These are phyloP conservation scores for Acleris sparsana DNA, from an alignment of 2,888 invertebrate genomes.

Conservation along the genomic window DNA sequence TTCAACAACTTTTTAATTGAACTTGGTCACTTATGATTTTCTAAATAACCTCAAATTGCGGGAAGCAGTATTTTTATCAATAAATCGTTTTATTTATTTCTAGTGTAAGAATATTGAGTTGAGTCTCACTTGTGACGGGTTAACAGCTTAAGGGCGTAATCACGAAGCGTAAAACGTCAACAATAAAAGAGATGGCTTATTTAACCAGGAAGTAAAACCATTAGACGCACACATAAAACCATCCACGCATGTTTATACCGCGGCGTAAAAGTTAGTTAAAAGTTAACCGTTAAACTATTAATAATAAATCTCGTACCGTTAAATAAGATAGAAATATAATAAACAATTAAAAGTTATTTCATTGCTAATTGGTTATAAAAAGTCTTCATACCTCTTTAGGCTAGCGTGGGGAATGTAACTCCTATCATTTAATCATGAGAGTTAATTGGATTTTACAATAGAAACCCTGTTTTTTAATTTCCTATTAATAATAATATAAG, in stretches of 20 bases:
- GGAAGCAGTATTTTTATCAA: neutral
- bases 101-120: neutral
- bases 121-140: conserved; percentile 1
- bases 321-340: neutral
- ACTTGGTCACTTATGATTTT: too few relatives aligned
- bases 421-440: too few relatives aligned
- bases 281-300: conserved; percentile 42
- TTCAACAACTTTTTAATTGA: too few relatives aligned
- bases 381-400: too few relatives aligned
- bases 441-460: too few relatives aligned
- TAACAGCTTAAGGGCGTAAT: conserved; percentile 12
- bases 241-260: conserved; percentile 30
- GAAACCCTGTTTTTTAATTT: too few relatives aligned
- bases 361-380: too few relatives aligned
- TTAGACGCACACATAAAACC: conserved; percentile 28
- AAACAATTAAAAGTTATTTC: too few relatives aligned
- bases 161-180: conserved; percentile 4
- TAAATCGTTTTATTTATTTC: neutral
- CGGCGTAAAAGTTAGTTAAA: conserved; percentile 28
- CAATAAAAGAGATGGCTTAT: conserved; percentile 21
- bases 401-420: too few relatives aligned
- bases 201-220: conserved; percentile 32
- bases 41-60: too few relatives aligned
- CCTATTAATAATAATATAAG: too few relatives aligned
- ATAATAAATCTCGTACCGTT: conserved; percentile 41